Evolutionary conservation across 2,113 vertebrate genomes (phyloP).

Genomic region (Nibea coibor): DNA sequence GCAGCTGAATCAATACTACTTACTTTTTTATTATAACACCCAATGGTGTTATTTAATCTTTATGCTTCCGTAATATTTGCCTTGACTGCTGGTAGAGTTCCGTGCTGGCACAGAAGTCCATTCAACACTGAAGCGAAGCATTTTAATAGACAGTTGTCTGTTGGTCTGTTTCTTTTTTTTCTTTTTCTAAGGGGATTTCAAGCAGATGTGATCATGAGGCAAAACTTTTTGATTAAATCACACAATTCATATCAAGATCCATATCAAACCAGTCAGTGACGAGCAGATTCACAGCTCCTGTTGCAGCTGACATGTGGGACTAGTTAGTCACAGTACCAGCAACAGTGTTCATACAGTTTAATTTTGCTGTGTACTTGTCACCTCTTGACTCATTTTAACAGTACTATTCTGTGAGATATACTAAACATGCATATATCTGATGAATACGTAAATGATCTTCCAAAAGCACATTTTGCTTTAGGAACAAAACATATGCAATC

Average conservation of each 20-base stretch:
- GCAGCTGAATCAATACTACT: constrained; percentile 8
- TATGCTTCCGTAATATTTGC: not conserved
- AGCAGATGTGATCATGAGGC: constrained; percentile 10
- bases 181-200: not conserved
- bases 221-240: constrained; percentile 36
- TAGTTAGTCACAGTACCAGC: not conserved
- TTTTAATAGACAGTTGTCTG: not conserved
- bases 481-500: not conserved
- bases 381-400: not conserved
- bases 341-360: not conserved
- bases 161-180: not conserved
- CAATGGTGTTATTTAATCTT: not conserved
- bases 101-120: too few species aligned
- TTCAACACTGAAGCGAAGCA: not conserved
- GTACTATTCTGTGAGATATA: not conserved
- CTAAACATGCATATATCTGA: not conserved
- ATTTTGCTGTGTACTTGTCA: not conserved
- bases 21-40: not conserved
- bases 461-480: not conserved
- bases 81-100: too few species aligned
- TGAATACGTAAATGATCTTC: not conserved
- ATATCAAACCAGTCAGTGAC: not conserved
- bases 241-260: not conserved
- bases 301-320: not conserved
- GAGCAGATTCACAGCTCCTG: not conserved